Conservation (phyloP, 2,113 vertebrate genomes). For the Microtus richardsoni region DNA sequence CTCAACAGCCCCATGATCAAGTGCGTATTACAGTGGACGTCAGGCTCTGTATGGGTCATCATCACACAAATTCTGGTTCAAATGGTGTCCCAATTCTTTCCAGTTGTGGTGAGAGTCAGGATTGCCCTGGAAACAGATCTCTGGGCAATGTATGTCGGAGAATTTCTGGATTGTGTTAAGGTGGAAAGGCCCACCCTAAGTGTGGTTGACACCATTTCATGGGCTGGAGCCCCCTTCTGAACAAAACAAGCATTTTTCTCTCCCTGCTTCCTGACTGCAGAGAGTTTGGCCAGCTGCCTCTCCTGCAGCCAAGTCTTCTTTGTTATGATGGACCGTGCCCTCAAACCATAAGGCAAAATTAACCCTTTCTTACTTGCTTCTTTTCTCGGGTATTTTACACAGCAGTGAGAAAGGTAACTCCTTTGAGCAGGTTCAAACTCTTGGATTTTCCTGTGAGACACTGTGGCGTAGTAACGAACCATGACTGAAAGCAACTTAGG, state of each 20-base stretch:
- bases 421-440: neutral
- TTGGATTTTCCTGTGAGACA: neutral
- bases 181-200: neutral
- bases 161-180: neutral
- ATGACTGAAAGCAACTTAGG: neutral
- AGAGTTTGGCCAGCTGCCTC: neutral
- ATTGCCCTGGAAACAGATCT: neutral
- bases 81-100: neutral
- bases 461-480: neutral
- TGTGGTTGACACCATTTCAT: neutral
- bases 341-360: neutral
- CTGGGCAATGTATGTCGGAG: neutral
- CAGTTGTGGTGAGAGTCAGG: neutral
- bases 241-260: neutral
- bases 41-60: neutral
- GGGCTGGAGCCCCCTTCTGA: neutral
- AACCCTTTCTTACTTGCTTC: no score
- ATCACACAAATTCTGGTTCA: neutral
- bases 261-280: neutral
- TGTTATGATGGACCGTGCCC: neutral
- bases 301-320: neutral
- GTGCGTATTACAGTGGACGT: neutral
- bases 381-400: no score
- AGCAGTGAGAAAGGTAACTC: neutral
- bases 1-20: neutral